phyloP scores from a whole-genome alignment of 2,888 invertebrate genomes.

The Auanema sp. region DNA sequence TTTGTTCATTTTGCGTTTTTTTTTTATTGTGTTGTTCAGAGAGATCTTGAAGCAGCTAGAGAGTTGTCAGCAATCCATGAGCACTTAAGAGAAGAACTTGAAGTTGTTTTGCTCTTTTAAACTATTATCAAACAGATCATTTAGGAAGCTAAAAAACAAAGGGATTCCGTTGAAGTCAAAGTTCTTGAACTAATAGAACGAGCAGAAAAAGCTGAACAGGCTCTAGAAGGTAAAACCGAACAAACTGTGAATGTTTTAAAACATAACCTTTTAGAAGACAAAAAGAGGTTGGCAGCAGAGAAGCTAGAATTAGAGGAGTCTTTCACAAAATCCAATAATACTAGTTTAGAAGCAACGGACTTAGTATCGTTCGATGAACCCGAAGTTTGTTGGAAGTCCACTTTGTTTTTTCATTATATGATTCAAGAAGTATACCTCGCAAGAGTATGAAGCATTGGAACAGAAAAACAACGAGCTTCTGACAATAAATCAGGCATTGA shows the following conservation, averaged over 20 bases:
- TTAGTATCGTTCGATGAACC: no score
- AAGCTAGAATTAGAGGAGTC: conserved; percentile 6
- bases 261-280: not conserved
- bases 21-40: not conserved
- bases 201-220: conserved; percentile 5
- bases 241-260: not conserved
- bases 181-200: conserved; percentile 8
- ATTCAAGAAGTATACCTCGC: no score
- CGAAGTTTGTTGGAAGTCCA: no score
- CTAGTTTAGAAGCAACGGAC: no score
- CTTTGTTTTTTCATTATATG: no score
- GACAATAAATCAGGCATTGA: not conserved
- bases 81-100: conserved; percentile 14
- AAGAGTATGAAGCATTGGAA: no score
- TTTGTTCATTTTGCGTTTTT: not conserved
- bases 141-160: conserved; percentile 12
- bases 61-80: conserved; percentile 20
- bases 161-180: conserved; percentile 12
- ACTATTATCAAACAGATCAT: not conserved
- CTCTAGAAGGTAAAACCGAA: conserved; percentile 3
- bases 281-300: conserved; percentile 2
- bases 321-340: no score
- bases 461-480: no score
- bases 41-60: conserved; percentile 13
- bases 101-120: conserved; percentile 6